Conservation (phyloP, 2,888 invertebrate genomes). For the Iphiclides podalirius region DNA sequence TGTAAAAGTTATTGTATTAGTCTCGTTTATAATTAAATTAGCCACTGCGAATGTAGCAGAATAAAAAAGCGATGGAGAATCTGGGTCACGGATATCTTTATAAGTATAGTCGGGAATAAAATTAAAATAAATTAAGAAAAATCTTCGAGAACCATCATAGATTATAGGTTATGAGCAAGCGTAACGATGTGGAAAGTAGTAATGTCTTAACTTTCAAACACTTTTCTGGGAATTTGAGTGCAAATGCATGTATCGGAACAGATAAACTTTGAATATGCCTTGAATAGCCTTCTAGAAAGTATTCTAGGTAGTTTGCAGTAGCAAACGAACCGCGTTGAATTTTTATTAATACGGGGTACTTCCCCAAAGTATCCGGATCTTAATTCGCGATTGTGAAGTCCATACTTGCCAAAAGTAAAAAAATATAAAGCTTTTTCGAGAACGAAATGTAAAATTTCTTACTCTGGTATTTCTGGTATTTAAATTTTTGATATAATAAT, state of each 20-base stretch:
- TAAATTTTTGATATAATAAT: no score
- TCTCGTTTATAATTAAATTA: neutral
- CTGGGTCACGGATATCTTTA: neutral
- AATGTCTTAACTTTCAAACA: conserved; percentile 21
- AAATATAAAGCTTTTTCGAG: no score
- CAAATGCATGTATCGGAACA: conserved; percentile 21
- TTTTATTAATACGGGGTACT: neutral
- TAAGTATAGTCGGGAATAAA: conserved; percentile 8
- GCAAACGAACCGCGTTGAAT: conserved; percentile 5
- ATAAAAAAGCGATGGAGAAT: neutral
- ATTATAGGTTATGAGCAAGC: conserved; percentile 16
- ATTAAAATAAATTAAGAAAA: conserved; percentile 16
- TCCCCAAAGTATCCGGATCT: neutral
- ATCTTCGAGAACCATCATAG: conserved; percentile 11
- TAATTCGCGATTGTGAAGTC: neutral
- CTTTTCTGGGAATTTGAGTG: conserved; percentile 21
- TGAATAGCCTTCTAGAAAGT: conserved; percentile 9
- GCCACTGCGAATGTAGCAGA: neutral
- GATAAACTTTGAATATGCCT: conserved; percentile 21
- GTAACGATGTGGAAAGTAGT: conserved; percentile 20
- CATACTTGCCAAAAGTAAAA: neutral
- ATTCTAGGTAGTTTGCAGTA: no score
- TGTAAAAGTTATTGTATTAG: neutral
- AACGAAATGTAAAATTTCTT: no score
- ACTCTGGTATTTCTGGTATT: no score